Evolutionary conservation across 2,797 vertebrate species (phyloP), one percentile per base, ranked within the genome.

Genomic region (Amblyraja radiata): DNA sequence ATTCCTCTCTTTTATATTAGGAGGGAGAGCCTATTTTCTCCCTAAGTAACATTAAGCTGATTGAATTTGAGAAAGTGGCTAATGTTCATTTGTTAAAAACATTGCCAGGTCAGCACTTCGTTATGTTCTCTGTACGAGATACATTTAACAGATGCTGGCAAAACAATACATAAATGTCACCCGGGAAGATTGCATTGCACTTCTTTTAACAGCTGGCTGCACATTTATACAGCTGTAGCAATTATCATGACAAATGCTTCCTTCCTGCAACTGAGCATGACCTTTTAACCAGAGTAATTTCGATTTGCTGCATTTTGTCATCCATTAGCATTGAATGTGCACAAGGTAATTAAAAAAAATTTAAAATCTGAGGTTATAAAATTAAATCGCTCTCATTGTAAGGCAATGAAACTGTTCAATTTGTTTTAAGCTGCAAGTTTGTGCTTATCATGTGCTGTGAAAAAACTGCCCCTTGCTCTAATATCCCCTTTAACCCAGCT

Each of bases 131-230:
- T 65, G 84, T 36, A 65, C 3, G 84, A 36, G 84, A 88, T 9
- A 36, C 84, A 88, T 88, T 88, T 88, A 88, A 68, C 84, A 68
- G 11, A 65, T 9, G 63, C 8, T 88, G 84, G 84, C n/a, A 88
- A 88, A 88, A 88, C 84, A 88, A 88, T 88, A 88, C 84, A 88
- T 88, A 88, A 88, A 88, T 88, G 84, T 88, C 84, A 88, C 32
- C 84, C 32, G 21, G 7, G 84, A 68, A 88, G 65, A 88, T 88
- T 88, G 63, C 84, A 36, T 88, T 88, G 21, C 61, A 68, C 84
- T 88, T 88, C 63, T 65, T n/a, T 86, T 86, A 86, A 86, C 83
- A 86, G 83, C 28, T 86, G 83, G 83, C 83, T 86, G 83, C 83
- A n/a, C 83, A 32, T 86, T 86, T 88, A 63, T 88, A 68, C 84